These are phyloP conservation scores for Melanargia galathea DNA, from an alignment of 2,888 invertebrate species.

Conservation along the genomic window DNA sequence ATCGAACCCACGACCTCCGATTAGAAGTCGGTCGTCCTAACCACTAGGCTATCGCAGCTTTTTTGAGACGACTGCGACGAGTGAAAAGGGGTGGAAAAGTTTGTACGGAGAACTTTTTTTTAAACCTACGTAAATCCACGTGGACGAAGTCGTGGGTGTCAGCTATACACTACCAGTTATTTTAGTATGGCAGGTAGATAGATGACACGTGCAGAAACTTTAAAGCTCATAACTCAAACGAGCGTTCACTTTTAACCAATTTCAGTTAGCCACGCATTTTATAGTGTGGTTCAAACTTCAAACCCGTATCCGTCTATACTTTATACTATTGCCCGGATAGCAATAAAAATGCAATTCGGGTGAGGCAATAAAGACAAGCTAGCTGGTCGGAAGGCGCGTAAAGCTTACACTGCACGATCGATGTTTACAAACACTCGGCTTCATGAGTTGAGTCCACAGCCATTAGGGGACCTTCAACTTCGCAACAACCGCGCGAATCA, in stretches of 20 bases:
- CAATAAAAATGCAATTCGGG: conserved; percentile 51
- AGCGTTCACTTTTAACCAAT: neutral
- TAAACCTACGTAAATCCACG: too few species aligned
- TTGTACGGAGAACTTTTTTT: too few species aligned
- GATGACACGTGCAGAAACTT: neutral
- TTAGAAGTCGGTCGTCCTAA: too few species aligned
- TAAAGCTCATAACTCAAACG: neutral
- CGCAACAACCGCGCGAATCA: neutral
- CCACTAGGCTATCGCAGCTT: too few species aligned
- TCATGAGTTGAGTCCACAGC: conserved; percentile 38
- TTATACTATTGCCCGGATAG: conserved; percentile 1
- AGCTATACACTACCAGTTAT: too few species aligned
- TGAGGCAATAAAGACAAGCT: conserved; percentile 16
- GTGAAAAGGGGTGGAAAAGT: too few species aligned
- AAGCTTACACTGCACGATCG: conserved; percentile 50
- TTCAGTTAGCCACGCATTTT: conserved; percentile 12
- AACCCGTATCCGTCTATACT: conserved; percentile 16
- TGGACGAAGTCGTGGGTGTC: too few species aligned
- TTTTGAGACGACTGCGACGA: too few species aligned
- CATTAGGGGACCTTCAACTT: conserved; percentile 39
- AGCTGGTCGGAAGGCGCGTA: conserved; percentile 5
- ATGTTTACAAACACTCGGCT: conserved; percentile 70
- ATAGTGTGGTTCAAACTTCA: conserved; percentile 11
- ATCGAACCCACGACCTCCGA: too few species aligned
- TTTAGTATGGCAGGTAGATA: too few species aligned